Percentiles rank a stretch among this genome's conserved stretches.
These are phyloP conservation scores for Nematopogon swammerdamellus DNA, from an alignment of 2,888 invertebrate species.

Conservation along the genomic window DNA sequence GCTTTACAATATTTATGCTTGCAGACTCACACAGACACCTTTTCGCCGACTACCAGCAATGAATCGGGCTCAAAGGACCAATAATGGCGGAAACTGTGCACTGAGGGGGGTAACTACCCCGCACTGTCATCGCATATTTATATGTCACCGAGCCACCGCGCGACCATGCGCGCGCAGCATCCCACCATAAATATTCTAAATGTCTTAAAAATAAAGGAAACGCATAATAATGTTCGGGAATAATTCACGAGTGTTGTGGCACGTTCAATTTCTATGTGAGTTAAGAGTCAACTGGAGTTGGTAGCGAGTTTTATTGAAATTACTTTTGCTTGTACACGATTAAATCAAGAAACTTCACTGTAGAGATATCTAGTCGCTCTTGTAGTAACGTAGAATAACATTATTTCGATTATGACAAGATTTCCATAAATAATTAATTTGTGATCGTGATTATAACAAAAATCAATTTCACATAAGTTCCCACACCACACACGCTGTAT, in stretches of 20 bases:
- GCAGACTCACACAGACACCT: neutral
- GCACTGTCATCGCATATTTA: neutral
- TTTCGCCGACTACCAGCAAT: neutral
- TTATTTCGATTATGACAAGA: too few relatives aligned
- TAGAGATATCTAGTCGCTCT: too few relatives aligned
- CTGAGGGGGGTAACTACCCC: neutral
- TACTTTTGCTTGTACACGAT: too few relatives aligned
- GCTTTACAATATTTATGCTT: too few relatives aligned
- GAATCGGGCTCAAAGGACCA: neutral
- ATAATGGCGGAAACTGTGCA: neutral
- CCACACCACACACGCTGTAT: too few relatives aligned
- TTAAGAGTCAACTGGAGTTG: neutral
- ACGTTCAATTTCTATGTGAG: neutral
- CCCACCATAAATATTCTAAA: neutral
- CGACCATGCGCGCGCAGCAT: neutral
- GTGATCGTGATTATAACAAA: too few relatives aligned
- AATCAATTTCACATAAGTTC: too few relatives aligned
- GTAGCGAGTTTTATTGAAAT: too few relatives aligned
- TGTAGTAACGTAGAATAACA: too few relatives aligned
- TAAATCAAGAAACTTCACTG: too few relatives aligned
- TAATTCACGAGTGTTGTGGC: neutral
- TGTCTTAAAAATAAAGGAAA: neutral
- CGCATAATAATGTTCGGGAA: neutral
- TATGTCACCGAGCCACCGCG: neutral
- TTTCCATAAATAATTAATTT: too few relatives aligned